phyloP scores from a whole-genome alignment of 2,888 invertebrate genomes.

The Oxyscelio sp. region DNA sequence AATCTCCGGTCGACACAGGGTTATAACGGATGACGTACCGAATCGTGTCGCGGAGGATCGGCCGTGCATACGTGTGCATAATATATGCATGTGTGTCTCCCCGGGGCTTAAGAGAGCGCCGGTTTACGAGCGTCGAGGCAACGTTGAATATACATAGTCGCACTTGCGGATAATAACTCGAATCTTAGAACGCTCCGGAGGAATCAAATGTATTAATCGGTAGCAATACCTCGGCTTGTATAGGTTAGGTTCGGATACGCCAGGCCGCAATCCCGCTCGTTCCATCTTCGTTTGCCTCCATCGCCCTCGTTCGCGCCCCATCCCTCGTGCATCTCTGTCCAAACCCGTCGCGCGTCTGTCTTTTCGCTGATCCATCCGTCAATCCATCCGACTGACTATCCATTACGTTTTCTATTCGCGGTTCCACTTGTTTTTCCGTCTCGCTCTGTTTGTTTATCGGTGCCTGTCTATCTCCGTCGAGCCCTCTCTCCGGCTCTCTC shows the following conservation, averaged over 20 bases:
- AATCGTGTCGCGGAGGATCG: too few species aligned
- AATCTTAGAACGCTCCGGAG: constrained; percentile 67
- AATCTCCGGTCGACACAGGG: too few species aligned
- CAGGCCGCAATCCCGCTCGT: too few species aligned
- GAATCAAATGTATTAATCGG: constrained; percentile 76
- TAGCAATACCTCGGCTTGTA: constrained; percentile 62
- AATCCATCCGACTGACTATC: constrained; percentile 46
- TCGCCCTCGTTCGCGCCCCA: not conserved
- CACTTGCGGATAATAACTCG: constrained; percentile 58
- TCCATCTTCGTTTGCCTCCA: too few species aligned
- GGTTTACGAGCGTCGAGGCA: constrained; percentile 42
- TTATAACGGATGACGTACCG: too few species aligned
- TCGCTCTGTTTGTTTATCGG: constrained; percentile 48
- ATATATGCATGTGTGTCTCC: too few species aligned
- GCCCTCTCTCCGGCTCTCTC: constrained; percentile 18
- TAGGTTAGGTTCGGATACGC: constrained; percentile 64
- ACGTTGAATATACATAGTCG: constrained; percentile 60
- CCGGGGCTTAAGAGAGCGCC: constrained; percentile 37
- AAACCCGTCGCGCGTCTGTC: constrained; percentile 41
- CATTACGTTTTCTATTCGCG: constrained; percentile 64
- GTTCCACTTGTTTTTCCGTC: constrained; percentile 58
- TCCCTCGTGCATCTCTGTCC: not conserved
- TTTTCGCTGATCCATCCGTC: constrained; percentile 57
- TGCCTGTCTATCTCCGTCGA: constrained; percentile 19
- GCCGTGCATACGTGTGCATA: too few species aligned